A percentile compares a stretch with the other conserved stretches of the same genome.
Conservation (phyloP, 2,888 invertebrate genomes). For the Drosophila bunnanda region DNA sequence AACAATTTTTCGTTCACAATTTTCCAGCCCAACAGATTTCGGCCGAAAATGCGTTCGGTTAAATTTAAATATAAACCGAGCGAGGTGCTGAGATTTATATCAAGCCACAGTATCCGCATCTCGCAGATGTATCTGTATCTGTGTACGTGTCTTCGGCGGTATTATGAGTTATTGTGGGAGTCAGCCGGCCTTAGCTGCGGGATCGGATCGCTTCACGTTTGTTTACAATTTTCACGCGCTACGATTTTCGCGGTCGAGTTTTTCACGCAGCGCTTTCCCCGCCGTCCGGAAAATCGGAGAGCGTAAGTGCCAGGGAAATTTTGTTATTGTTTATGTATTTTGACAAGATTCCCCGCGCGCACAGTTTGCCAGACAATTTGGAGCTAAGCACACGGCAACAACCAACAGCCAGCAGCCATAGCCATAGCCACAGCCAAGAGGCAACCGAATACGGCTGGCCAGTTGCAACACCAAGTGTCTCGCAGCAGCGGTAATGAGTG, state of each 20-base stretch:
- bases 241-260: conserved; percentile 78
- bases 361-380: conserved; percentile 76
- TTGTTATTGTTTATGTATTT: conserved; percentile 83
- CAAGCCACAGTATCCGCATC: conserved; percentile 30
- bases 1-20: conserved; percentile 77
- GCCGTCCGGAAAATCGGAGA: conserved; percentile 51
- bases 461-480: conserved; percentile 25
- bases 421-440: conserved; percentile 21
- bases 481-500: conserved; percentile 27
- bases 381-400: conserved; percentile 48
- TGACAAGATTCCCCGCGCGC: conserved; percentile 80
- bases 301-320: conserved; percentile 73
- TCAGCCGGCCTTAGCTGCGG: conserved; percentile 72
- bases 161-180: conserved; percentile 80
- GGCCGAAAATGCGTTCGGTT: conserved; percentile 51
- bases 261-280: conserved; percentile 66
- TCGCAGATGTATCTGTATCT: conserved; percentile 36
- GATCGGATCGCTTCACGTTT: conserved; percentile 55
- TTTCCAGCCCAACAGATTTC: conserved; percentile 64
- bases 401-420: conserved; percentile 4
- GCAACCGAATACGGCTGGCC: conserved; percentile 5
- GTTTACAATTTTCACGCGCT: conserved; percentile 77
- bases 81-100: conserved; percentile 75
- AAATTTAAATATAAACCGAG: conserved; percentile 77
- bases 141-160: conserved; percentile 35